Conservation (phyloP, 1,140 invertebrate species). For the Notospermus geniculatus region DNA sequence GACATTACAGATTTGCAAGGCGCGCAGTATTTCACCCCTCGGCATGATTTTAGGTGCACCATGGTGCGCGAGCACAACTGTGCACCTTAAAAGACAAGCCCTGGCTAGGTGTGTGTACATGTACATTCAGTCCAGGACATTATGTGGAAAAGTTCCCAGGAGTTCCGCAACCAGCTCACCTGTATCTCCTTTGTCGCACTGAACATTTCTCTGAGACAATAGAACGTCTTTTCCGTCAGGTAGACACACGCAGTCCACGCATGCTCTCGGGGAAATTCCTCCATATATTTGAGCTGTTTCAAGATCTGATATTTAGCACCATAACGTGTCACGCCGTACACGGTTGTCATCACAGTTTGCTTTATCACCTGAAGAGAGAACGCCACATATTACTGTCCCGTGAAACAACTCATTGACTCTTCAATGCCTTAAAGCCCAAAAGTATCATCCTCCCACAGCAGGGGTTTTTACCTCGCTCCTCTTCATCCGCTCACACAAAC, state of each 20-base stretch:
- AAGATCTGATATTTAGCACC: slow-evolving; percentile 91
- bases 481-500: no score
- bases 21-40: no score
- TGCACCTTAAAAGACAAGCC: no score
- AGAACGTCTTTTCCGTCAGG: slow-evolving; percentile 82
- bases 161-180: slow-evolving; percentile 45
- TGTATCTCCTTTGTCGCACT: slow-evolving; percentile 89
- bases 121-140: no score
- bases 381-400: slow-evolving; percentile 10
- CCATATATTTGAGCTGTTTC: slow-evolving; percentile 85
- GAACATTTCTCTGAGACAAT: slow-evolving; percentile 89
- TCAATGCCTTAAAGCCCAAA: not conserved
- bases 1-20: no score
- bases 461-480: no score
- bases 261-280: slow-evolving; percentile 78
- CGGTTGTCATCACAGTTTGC: slow-evolving; percentile 99
- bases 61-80: no score
- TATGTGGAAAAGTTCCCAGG: not conserved
- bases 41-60: no score
- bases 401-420: no score
- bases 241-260: slow-evolving; percentile 78
- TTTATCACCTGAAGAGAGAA: slow-evolving; percentile 71
- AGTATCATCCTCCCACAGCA: no score
- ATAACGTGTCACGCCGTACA: slow-evolving; percentile 95
- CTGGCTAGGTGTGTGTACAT: no score